These are phyloP conservation scores for Gymnorhina tibicen DNA, from an alignment of 2,113 vertebrate species.

Conservation along the genomic window DNA sequence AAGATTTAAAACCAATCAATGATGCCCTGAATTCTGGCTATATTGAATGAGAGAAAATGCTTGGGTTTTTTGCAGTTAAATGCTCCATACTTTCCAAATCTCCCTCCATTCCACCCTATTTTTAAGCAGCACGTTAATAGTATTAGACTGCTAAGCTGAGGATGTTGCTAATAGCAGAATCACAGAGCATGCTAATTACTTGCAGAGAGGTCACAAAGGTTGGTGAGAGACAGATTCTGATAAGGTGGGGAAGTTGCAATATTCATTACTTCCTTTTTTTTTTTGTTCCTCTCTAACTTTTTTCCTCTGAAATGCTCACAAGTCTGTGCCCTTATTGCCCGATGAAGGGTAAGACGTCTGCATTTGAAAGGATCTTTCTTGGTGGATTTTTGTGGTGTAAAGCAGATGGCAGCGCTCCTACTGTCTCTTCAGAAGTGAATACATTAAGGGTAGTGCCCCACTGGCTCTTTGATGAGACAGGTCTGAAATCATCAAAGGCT, in stretches of 20 bases:
- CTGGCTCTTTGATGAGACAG: conserved; percentile 47
- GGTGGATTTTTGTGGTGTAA: not conserved
- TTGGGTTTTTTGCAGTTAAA: not conserved
- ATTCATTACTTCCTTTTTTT: not conserved
- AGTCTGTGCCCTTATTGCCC: not conserved
- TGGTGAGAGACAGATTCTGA: not conserved
- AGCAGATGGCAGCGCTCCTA: conserved; percentile 27
- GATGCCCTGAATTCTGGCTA: not conserved
- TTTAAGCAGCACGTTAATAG: not conserved
- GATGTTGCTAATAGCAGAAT: not conserved
- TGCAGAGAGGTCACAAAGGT: not conserved
- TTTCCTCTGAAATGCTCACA: not conserved
- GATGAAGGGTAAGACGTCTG: not conserved
- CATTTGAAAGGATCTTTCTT: not conserved
- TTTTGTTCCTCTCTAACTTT: not conserved
- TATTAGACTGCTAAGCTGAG: not conserved
- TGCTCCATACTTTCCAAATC: not conserved
- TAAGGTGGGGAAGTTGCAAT: not conserved
- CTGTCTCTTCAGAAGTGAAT: conserved; percentile 32
- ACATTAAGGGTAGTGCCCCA: conserved; percentile 32
- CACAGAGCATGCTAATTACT: not conserved
- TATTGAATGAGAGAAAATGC: not conserved
- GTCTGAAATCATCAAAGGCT: conserved; percentile 60
- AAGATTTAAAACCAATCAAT: conserved; percentile 3
- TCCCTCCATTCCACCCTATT: not conserved